Percentiles rank a stretch among this genome's conserved stretches.
These are phyloP conservation scores for Ptychochromis oligacanthus DNA, from an alignment of 2,113 vertebrate species.

Conservation along the genomic window DNA sequence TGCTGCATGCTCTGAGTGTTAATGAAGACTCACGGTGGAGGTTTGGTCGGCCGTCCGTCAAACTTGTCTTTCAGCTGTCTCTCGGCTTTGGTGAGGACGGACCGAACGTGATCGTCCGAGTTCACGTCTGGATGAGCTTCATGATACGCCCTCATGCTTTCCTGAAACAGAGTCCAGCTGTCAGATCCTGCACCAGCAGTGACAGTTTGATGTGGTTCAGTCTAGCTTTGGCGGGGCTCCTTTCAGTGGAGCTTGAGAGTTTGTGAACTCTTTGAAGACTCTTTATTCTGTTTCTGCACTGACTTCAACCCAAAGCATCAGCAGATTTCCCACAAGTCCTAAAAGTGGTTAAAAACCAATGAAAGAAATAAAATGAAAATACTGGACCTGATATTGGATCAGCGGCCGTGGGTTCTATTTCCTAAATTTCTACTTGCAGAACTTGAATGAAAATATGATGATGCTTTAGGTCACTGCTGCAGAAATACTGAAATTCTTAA, in stretches of 20 bases:
- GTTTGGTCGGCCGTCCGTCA: slow-evolving; percentile 83
- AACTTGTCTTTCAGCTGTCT: slow-evolving; percentile 86
- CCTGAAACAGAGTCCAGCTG: slow-evolving; percentile 51
- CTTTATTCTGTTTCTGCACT: background rate
- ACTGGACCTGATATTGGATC: background rate
- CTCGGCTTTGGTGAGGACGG: slow-evolving; percentile 85
- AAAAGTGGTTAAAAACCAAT: background rate
- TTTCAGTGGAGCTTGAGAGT: too few species aligned
- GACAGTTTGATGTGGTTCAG: too few species aligned
- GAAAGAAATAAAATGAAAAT: background rate
- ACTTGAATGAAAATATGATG: background rate
- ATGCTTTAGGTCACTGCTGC: background rate
- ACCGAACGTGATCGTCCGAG: slow-evolving; percentile 80
- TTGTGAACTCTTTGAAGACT: background rate
- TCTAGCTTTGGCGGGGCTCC: background rate
- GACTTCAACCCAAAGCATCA: background rate
- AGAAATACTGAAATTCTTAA: background rate
- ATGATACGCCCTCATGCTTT: slow-evolving; percentile 76
- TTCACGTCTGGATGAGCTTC: slow-evolving; percentile 79
- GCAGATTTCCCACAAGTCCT: background rate
- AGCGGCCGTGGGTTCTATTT: background rate
- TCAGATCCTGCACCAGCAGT: background rate
- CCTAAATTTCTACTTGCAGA: background rate
- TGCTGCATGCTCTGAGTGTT: background rate
- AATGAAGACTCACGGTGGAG: slow-evolving; percentile 77